These are phyloP conservation scores for Herpailurus yagouaroundi DNA, from an alignment of 2,113 vertebrate species.

Conservation along the genomic window DNA sequence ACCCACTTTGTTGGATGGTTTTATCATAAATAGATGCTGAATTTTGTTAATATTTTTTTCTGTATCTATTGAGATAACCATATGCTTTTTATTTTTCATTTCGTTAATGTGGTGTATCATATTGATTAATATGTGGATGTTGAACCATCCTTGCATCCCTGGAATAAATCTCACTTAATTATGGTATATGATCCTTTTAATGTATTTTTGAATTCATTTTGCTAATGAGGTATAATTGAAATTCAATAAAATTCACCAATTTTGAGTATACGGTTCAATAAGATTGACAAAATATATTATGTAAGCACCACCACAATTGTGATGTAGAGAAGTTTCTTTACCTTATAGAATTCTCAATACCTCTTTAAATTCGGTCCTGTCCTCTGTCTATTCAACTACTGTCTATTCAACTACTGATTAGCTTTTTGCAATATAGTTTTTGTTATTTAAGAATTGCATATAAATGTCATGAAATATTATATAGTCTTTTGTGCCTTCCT, in stretches of 20 bases:
- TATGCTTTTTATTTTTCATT: neutral
- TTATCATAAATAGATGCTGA: neutral
- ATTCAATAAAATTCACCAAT: neutral
- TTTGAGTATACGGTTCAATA: neutral
- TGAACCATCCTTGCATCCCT: neutral
- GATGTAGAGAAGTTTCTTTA: neutral
- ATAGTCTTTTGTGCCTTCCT: neutral
- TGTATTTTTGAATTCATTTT: neutral
- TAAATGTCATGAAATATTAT: neutral
- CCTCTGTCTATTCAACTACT: neutral
- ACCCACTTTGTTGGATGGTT: neutral
- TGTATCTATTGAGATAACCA: neutral
- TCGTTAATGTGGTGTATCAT: neutral
- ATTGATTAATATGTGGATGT: neutral
- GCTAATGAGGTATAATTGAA: neutral
- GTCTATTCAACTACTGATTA: neutral
- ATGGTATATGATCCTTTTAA: neutral
- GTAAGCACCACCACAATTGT: neutral
- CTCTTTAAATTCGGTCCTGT: neutral
- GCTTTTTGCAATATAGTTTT: neutral
- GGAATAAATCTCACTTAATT: neutral
- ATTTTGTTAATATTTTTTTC: neutral
- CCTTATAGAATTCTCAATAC: neutral
- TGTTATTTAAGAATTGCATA: neutral
- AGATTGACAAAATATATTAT: neutral